phyloP scores from a whole-genome alignment of 2,797 vertebrate genomes.

The Selene dorsalis region DNA sequence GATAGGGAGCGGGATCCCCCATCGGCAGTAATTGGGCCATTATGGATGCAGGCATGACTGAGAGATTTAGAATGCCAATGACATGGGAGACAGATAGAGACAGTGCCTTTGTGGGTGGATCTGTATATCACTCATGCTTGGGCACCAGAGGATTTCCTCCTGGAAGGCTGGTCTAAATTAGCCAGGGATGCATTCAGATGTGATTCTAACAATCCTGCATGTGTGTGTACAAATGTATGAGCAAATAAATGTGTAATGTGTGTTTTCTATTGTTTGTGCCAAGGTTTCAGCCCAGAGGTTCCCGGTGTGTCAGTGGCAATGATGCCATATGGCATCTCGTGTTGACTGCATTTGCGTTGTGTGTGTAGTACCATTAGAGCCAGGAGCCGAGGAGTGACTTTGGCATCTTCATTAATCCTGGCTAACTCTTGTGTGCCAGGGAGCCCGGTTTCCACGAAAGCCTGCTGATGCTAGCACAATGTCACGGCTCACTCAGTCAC shows the following conservation, averaged over 20 bases:
- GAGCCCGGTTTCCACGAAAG: slow-evolving; percentile 56
- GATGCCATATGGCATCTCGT: slow-evolving; percentile 82
- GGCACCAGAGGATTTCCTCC: slow-evolving; percentile 65
- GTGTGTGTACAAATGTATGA: slow-evolving; percentile 24
- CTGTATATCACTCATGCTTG: slow-evolving; percentile 73
- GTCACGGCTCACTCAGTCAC: slow-evolving; percentile 75
- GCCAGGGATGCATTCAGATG: slow-evolving; percentile 51
- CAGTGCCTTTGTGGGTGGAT: slow-evolving; percentile 66
- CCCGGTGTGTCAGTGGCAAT: slow-evolving; percentile 67
- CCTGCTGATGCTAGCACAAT: slow-evolving; percentile 79
- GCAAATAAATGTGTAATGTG: slow-evolving; percentile 50
- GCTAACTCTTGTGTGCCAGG: slow-evolving; percentile 75
- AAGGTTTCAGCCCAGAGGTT: slow-evolving; percentile 55
- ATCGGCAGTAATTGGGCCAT: slow-evolving; percentile 86
- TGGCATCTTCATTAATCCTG: slow-evolving; percentile 85
- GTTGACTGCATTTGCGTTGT: slow-evolving; percentile 70
- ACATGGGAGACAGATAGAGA: slow-evolving; percentile 80
- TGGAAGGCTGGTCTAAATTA: slow-evolving; percentile 63
- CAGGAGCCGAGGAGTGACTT: slow-evolving; percentile 74
- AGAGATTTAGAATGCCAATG: slow-evolving; percentile 81
- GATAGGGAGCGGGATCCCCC: slow-evolving; percentile 83
- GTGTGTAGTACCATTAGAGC: slow-evolving; percentile 81
- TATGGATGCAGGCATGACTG: slow-evolving; percentile 86
- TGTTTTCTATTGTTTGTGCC: slow-evolving; percentile 35
- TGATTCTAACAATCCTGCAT: slow-evolving; percentile 59